Evolutionary conservation across 2,797 vertebrate genomes (phyloP), one percentile per base, ranked within the genome.

Genomic region (Denticeps clupeoides): DNA sequence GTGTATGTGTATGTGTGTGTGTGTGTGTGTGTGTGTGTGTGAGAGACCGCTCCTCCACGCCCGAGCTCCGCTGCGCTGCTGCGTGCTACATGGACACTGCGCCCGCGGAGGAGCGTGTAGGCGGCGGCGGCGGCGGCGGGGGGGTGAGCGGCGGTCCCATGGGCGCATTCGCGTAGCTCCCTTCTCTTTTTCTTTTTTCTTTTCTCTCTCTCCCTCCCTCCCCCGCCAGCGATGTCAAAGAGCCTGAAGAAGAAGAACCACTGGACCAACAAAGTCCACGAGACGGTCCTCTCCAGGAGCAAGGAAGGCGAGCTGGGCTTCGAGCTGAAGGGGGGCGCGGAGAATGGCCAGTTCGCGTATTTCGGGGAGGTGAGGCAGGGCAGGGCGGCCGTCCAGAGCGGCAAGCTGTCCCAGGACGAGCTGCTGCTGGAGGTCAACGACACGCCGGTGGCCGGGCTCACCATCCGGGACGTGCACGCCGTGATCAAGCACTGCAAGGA

Each of bases 211-310:
- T n/a, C n/a, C n/a, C n/a, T n/a, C n/a, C n/a, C n/a, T n/a, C n/a
- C n/a, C n/a, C n/a, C n/a, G n/a, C n/a, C 79, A 83, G 89, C 87
- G 73, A 97, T 97, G 93, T 96, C 94, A 82, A 98, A 96, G 79
- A 93, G 86, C 84, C 87, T 92, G 79, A 98, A 94, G 81, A 98
- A 96, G 86, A 96, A 94, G 77, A 94, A 89, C 85, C 94, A 98
- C 88, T 97, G 94, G 94, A 97, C 91, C 67, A 95, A 90, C 85
- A 93, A 93, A 87, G 93, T 98, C 89, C 94, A 97, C 73, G 94
- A 98, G 86, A 89, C 89, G 58, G 88, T 89, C 74, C 76, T 97
- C 51, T 84, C 74, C 68, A 85, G 90, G 63, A 88, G 86, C 68
- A 85, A 85, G 72, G 93, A 96, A 65, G 91, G 88, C 51, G 90